Percentiles rank a stretch among this genome's conserved stretches.
These are phyloP conservation scores for Onychomys torridus DNA, from an alignment of 2,797 vertebrate genomes.

Conservation along the genomic window DNA sequence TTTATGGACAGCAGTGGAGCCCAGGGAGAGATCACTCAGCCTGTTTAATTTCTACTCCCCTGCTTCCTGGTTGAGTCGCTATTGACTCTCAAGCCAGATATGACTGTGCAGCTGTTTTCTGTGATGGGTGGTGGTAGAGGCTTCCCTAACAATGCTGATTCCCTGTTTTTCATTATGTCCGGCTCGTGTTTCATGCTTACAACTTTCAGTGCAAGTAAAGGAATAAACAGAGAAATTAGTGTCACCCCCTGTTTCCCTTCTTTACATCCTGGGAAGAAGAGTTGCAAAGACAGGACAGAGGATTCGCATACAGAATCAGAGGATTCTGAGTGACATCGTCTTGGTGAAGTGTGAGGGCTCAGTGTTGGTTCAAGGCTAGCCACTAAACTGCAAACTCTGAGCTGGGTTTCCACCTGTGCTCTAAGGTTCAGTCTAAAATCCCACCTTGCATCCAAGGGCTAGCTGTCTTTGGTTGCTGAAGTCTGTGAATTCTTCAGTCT, in stretches of 20 bases:
- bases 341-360: not conserved
- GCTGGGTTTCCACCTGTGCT: not conserved
- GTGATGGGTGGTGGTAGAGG: no score
- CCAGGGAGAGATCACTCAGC: not conserved
- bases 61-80: conserved; percentile 19
- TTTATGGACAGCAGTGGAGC: not conserved
- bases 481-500: not conserved
- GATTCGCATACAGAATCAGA: not conserved
- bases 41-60: not conserved
- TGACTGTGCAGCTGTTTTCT: not conserved
- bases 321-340: not conserved
- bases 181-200: not conserved
- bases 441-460: not conserved
- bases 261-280: not conserved
- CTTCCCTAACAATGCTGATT: not conserved
- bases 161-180: not conserved
- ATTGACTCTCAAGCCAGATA: not conserved
- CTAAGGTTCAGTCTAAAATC: not conserved
- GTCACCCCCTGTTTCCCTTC: not conserved
- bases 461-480: not conserved
- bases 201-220: not conserved
- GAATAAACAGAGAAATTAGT: not conserved
- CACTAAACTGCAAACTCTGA: not conserved
- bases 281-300: not conserved
- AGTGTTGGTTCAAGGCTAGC: not conserved